Evolutionary conservation across 2,797 vertebrate genomes (phyloP), one percentile per base, ranked within the genome.

Genomic region (Oreortyx pictus): DNA sequence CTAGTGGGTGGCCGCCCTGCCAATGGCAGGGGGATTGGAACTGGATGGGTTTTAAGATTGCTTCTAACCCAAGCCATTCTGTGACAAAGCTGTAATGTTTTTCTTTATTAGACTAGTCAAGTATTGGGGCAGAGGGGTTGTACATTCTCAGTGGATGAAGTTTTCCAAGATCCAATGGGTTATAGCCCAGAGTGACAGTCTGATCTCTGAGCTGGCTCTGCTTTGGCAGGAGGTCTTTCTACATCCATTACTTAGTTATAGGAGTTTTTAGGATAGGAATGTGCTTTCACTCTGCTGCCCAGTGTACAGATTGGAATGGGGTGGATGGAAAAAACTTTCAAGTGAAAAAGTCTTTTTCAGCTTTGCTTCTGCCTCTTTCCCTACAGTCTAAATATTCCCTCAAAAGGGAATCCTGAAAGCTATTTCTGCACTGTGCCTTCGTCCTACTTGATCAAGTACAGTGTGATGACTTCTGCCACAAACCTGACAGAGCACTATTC

Each of bases 211-310:
- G 29, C n/a, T 49, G 56, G 12, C 27, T n/a, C 22, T 80, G 25
- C 15, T 64, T 62, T 85, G 24, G 9, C 35, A 44, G 31, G 20
- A 59, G 20, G 20, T 82, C 11, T 11, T 11, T 70, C 35, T 31
- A 14, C 11, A 3, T 70, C 14, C 11, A 1, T 43, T 22, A 43
- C 13, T 43, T 14, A 15, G 0, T 11, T 4, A 39, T 41, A 19
- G 47, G n/a, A 77, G 15, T 23, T 73, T 71, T 79, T 20, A 37
- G 54, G 44, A 7, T 29, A 46, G 27, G 52, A 79, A 35, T 52
- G 18, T 85, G 29, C 33, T 82, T 39, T 59, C 47, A 44, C 9
- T 19, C 9, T 0, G 2, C 24, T 56, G 25, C 20, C 39, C 39
- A 44, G 33, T 27, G 4, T 14, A 29, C 35, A 64, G 5, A 15